Evolutionary conservation across 2,888 invertebrate genomes (phyloP), one percentile per base, ranked within the genome.

Genomic region (Ecdyonurus torrentis): DNA sequence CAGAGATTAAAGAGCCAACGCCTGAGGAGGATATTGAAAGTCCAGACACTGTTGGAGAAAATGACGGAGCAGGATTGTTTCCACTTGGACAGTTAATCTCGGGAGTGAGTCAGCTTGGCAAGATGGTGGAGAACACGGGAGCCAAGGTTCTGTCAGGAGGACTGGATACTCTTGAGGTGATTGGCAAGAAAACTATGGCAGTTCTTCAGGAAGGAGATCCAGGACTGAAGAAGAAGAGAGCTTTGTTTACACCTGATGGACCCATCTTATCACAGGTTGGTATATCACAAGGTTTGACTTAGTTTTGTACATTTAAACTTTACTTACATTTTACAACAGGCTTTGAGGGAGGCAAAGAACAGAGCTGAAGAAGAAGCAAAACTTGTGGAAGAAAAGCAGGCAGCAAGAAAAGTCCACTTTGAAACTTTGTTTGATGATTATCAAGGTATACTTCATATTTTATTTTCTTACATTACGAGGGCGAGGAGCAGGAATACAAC

Each of bases 121-220:
- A 84, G 73, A 79, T 86, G 70, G 85, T 86, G 55, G 87, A 86
- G 73, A 79, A 76, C 10, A 87, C 87, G 59, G 81, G 87, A 1
- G 81, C 79, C 60, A 86, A 84, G 77, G 89, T 91, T 0, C 80
- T 91, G 67, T 80, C 83, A 19, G 88, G 89, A 0, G 89, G 91
- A 22, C 75, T 91, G 23, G 94, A 91, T 71, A 94, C 94, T 0
- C 75, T 96, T 59, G 96, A 96, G 75, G 87, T 88, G 0, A 89
- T 96, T 67, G 96, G 96, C 5, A 94, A 94, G 73, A 94, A 94
- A 73, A 96, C 95, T 0, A 92, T 94, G 86, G 88, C 91, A 71
- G 91, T 91, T 0, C 76, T 95, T 1, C 92, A 93, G 73, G 93
- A 95, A 64, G 92, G 92, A 25, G 94, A 95, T 74, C 93, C 93